Base-by-base conservation (phyloP, 2,888 invertebrate genomes). In the Calameuta filiformis region DNA sequence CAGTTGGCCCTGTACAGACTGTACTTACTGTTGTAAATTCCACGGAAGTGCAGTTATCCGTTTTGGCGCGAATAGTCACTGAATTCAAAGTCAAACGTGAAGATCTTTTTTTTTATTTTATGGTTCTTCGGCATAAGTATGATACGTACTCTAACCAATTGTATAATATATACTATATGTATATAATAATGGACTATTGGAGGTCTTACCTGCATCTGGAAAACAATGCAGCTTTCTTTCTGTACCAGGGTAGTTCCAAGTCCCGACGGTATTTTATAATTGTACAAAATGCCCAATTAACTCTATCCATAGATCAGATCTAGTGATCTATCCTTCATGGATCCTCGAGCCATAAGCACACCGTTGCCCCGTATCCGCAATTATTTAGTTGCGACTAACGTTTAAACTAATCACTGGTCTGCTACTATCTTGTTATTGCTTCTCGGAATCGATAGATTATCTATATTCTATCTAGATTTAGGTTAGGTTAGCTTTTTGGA, bases 331-430 rank as follows among this genome's bases (percentile, higher is more conserved):
- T 71, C 15, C 15, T 15, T 34, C 33, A 34, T 34, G 31, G 71
- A 71, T 71, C 56, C 56, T 56, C 56, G 56, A 56, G 56, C 23
- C 23, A 56, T 23, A 23, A 56, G 56, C 56, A 23, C 56, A 56
- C 56, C 56, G 56, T 23, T 23, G 56, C 23, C 23, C 56, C 23
- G 56, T 56, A 56, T 56, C 56, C 71, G 69, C 30, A 71, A 71
- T 71, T 71, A 71, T 34, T 71, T 30, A 71, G 71, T 71, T 34
- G 71, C 31, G 71, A 71, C 31, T 31, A 71, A 34, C 71, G 71
- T 34, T 71, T 71, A 71, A 71, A 71, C 12, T 71, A 71, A 71
- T 71, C 71, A 34, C 15, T 31, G 71, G 71, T 31, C 71, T 71
- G 4, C 71, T 71, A 11, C 71, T 31, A 71, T 71, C 71, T 71